Evolutionary conservation across 2,888 invertebrate genomes (phyloP), one percentile per base, ranked within the genome.

Genomic region (Andricus quercusramuli): DNA sequence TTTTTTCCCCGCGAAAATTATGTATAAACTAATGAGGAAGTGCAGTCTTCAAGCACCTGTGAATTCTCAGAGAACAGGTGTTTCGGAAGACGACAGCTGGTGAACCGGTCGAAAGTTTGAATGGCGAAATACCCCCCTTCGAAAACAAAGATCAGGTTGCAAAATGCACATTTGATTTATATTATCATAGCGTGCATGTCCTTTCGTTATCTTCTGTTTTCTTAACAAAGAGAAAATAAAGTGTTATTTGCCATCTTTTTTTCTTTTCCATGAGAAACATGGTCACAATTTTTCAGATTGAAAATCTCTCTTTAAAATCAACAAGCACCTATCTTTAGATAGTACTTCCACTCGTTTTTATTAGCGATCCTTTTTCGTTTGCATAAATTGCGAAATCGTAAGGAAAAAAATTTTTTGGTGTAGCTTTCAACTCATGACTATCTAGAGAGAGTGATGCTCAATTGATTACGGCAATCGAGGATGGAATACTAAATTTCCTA

Each of bases 61-160:
- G 22, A 83, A 84, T 83, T 82, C 84, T 82, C 83, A 77, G 78
- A 44, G 77, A 85, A 86, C 88, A 88, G 88, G 85, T 88, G 88
- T 83, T 85, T 79, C 80, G 82, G 79, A 85, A 82, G 79, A 78
- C 78, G 82, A 80, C 87, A 87, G 86, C 81, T 88, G 88, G 86
- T 62, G 79, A 77, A 85, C 70, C 74, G 85, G 78, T 86, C 86
- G 82, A 86, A 87, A 86, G 80, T 77, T 80, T 70, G 77, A 64
- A 74, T 74, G 17, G 32, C 32, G 56, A 74, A 74, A 74, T 56
- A 20, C 56, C 20, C 25, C 74, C 74, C 32, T 51, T 74, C 8
- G 65, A 64, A 64, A 64, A 64, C 32, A 37, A 66, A 68, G 25
- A 68, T 68, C n/a, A 68, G 8, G 44, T 68, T 47, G n/a, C 68